Conservation (phyloP, 2,113 vertebrate species). For the Atractosteus spatula region DNA sequence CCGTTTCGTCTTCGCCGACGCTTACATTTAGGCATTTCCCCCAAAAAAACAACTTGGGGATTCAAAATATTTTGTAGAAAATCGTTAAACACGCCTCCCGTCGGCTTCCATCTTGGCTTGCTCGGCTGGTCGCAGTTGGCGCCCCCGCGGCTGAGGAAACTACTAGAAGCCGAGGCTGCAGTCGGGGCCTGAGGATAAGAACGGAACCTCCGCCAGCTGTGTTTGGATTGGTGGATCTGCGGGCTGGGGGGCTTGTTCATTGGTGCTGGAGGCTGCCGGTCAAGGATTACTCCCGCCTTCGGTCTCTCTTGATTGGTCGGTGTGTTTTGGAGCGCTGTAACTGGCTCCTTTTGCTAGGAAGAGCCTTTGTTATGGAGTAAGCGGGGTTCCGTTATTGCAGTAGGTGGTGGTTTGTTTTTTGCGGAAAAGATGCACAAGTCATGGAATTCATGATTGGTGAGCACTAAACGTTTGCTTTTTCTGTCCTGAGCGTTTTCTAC, state of each 20-base stretch:
- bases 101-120: not conserved
- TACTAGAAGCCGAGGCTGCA: constrained; percentile 20
- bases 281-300: not conserved
- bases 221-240: constrained; percentile 9
- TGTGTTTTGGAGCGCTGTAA: constrained; percentile 1
- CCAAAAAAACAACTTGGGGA: not conserved
- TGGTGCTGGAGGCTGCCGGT: constrained; percentile 5
- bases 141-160: not conserved
- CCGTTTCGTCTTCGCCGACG: not conserved
- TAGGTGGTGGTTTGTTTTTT: not conserved
- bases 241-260: not conserved
- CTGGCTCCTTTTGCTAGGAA: not conserved
- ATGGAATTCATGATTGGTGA: not conserved
- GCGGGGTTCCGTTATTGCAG: no score
- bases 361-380: not conserved
- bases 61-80: constrained; percentile 1
- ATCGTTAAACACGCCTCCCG: constrained; percentile 14
- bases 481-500: no score
- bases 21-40: not conserved
- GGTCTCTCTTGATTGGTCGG: constrained; percentile 10
- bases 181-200: constrained; percentile 8
- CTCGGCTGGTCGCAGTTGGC: not conserved
- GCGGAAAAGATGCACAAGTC: not conserved
- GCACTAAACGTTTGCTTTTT: not conserved
- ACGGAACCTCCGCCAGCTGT: not conserved